Evolutionary conservation across 2,888 invertebrate species (phyloP), one percentile per base, ranked within the genome.

Genomic region (Buathra laborator): DNA sequence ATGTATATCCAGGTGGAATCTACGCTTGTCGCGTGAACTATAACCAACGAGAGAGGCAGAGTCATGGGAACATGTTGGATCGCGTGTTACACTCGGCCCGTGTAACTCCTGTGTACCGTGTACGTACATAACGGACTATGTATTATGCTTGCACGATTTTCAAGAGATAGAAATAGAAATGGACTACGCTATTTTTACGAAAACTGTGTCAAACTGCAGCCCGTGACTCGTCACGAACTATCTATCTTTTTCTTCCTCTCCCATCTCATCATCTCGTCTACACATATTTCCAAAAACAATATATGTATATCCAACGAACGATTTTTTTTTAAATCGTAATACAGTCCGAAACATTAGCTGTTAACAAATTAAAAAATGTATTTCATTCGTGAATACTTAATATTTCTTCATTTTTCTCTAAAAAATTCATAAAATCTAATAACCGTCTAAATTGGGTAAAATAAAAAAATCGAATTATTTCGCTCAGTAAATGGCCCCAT

Each of bases 161-260:
- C 72, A 74, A 68, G 29, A 24, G 70, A 59, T 62, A 62, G 46
- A 44, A 53, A 86, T 86, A 84, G 86, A 86, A 89, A 89, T 88
- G 89, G 89, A 78, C 74, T 70, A 83, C 75, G 86, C 81, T 90
- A 88, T 87, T 88, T 89, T 88, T 81, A 83, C 76, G 78, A 78
- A 82, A 89, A 88, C 75, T 87, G 85, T 84, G 86, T 86, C 86
- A 82, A 68, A 66, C 72, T 56, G 75, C 81, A 62, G 66, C 62
- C 37, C 7, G 37, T 66, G 43, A 37, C n/a, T 19, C 37, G 66
- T 66, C 53, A 37, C 64, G 62, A 53, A 19, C 51, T 14, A 32
- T 48, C 71, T 48, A 32, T 70, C 19, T 46, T 9, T 37, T 29
- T 51, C 48, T 62, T 64, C 32, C 10, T 14, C 10, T 81, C 81